Base-by-base conservation (phyloP, 2,888 invertebrate genomes). In the Eupithecia inturbata region DNA sequence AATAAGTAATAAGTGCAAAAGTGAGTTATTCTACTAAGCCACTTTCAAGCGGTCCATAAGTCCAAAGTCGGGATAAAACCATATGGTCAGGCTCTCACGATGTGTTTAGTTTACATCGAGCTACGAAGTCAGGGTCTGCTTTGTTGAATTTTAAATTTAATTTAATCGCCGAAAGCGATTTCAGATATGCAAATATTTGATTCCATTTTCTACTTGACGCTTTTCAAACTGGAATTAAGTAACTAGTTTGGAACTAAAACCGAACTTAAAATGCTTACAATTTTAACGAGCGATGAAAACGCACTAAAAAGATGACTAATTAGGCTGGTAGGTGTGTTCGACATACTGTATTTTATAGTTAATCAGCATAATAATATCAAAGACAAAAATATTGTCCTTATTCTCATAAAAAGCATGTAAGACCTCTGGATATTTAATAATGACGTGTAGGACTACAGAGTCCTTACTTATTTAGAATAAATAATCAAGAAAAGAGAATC, bases 41-140 rank as follows among this genome's bases (percentile, higher is more conserved):
- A 68, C 72, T 74, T 78, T 36, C 67, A 73, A 79, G 74, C 71
- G 45, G 71, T 66, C 67, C 28, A 45, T 73, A 77, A 79, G 74
- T 76, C 70, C 26, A 63, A 62, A 41, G 73, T 68, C 67, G 57
- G 71, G 64, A 67, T 68, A 22, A 68, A 74, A 31, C 72, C 77
- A 74, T 76, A 69, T 77, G 73, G 41, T 39, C 67, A 53, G 75
- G 71, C 78, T 80, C 77, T 71, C 76, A 79, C 70, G 67, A 71
- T 73, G 77, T 75, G 72, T 80, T 76, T 70, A 77, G 70, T 53
- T 72, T 28, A 75, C 77, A 72, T 77, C 63, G 76, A 77, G 70
- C 60, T 67, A 70, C 49, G 71, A 73, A 73, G 68, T 39, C 39
- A 41, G 5, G 14, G 26, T 16, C n/a, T 16, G 41, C 9, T 66